Percentiles rank a stretch among this genome's conserved stretches.
Evolutionary conservation across 2,888 invertebrate genomes (phyloP).

Genomic region (Drosophila meridiana): DNA sequence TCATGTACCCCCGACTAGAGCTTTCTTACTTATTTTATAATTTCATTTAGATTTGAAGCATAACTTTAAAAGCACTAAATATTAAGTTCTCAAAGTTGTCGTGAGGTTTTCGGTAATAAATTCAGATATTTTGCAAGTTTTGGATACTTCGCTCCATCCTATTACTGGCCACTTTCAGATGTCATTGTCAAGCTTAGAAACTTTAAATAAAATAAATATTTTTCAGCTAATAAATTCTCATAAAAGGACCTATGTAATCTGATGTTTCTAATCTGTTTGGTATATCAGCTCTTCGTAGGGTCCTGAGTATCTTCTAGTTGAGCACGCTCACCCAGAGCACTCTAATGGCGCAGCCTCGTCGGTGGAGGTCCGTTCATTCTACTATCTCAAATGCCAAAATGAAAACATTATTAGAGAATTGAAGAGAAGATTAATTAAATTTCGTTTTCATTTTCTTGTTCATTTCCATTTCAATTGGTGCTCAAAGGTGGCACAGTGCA

Average conservation of each 20-base stretch:
- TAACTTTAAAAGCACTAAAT: no score
- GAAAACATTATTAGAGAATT: not conserved
- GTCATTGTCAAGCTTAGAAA: not conserved
- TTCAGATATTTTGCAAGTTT: no score
- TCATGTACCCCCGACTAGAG: no score
- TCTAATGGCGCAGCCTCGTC: not conserved
- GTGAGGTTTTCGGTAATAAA: no score
- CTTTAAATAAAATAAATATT: not conserved
- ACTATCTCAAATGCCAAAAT: not conserved
- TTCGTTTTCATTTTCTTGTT: not conserved
- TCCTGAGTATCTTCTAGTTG: not conserved
- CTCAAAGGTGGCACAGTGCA: not conserved
- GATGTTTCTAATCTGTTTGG: no score
- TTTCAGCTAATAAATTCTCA: not conserved
- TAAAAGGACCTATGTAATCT: no score
- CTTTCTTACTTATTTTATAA: no score
- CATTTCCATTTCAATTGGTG: not conserved
- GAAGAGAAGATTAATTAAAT: not conserved
- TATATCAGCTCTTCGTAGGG: not conserved
- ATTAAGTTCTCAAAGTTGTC: no score
- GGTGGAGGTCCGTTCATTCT: not conserved
- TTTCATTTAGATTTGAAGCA: no score
- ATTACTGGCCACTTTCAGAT: no score
- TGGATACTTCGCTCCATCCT: no score
- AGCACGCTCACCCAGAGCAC: not conserved